These are phyloP conservation scores for Lerista edwardsae DNA, from an alignment of 2,797 vertebrate genomes.

Conservation along the genomic window DNA sequence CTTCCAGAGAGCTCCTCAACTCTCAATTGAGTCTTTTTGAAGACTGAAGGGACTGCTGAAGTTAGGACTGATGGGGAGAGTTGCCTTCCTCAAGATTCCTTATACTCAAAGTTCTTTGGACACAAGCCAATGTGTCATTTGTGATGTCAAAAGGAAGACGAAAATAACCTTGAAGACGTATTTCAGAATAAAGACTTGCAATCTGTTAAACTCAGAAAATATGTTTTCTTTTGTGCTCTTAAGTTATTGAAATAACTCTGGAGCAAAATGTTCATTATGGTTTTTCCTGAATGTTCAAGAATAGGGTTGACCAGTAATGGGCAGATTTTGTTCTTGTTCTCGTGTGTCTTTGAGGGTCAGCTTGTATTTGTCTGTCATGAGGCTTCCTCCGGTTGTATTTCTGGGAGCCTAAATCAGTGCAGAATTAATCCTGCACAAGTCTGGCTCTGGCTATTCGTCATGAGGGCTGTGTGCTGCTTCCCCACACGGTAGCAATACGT, in stretches of 20 bases:
- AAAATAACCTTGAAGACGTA: constrained; percentile 31
- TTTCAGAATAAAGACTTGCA: constrained; percentile 15
- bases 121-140: constrained; percentile 10
- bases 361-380: not conserved
- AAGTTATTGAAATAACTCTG: not conserved
- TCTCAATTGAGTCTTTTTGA: too few relatives aligned
- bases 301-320: constrained; percentile 10
- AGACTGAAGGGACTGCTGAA: too few relatives aligned
- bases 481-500: too few relatives aligned
- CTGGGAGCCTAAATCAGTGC: constrained; percentile 22
- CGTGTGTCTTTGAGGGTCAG: not conserved
- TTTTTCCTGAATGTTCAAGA: not conserved
- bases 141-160: constrained; percentile 29
- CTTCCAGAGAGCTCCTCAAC: too few relatives aligned
- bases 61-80: too few relatives aligned
- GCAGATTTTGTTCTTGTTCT: constrained; percentile 1
- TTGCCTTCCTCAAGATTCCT: too few relatives aligned
- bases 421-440: constrained; percentile 8
- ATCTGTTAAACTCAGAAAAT: not conserved
- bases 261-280: not conserved
- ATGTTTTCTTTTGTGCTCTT: not conserved
- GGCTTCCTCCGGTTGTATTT: constrained; percentile 4
- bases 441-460: too few relatives aligned
- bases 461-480: too few relatives aligned
- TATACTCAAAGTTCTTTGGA: too few relatives aligned